Evolutionary conservation across 92 coral and sea anemone species (phyloP).

Genomic region (Plumapathes pennacea): DNA sequence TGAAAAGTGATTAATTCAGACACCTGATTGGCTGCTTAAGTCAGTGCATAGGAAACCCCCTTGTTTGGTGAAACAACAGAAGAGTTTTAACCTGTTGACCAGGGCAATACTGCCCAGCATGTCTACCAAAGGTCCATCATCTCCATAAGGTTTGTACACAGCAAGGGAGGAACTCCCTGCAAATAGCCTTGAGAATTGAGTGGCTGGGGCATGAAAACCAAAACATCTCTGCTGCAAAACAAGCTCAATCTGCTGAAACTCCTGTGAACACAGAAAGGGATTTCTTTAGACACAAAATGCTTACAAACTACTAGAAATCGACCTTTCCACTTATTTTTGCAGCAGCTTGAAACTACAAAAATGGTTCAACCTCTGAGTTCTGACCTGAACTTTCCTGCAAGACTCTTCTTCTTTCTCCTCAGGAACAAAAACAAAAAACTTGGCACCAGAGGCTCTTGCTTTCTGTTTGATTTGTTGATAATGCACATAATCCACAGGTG

Average conservation of each 20-base stretch:
- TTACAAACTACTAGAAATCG: too few species aligned
- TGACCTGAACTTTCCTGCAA: slow-evolving; percentile 9
- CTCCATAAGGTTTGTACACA: slow-evolving; percentile 23
- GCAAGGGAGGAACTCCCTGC: too few species aligned
- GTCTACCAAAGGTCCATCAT: slow-evolving; percentile 24
- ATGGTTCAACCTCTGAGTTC: too few species aligned
- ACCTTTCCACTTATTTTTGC: too few species aligned
- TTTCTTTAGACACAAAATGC: too few species aligned
- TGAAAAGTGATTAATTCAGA: too few species aligned
- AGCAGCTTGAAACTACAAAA: too few species aligned
- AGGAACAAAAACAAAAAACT: slow-evolving; percentile 49
- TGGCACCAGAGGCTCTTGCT: slow-evolving; percentile 49
- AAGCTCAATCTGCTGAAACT: slow-evolving; percentile 21
- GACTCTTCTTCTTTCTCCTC: slow-evolving; percentile 6
- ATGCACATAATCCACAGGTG: slow-evolving; percentile 43
- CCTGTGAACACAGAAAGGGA: too few species aligned
- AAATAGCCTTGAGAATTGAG: slow-evolving; percentile 8
- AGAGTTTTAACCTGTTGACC: slow-evolving; percentile 72
- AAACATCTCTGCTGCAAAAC: slow-evolving; percentile 29
- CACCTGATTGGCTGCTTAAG: too few species aligned
- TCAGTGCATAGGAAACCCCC: too few species aligned
- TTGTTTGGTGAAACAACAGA: not conserved
- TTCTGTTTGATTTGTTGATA: slow-evolving; percentile 54
- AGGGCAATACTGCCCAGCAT: slow-evolving; percentile 57
- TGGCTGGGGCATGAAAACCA: slow-evolving; percentile 24